Evolutionary conservation across 2,113 vertebrate species (phyloP).

Genomic region (Serilophus lunatus): DNA sequence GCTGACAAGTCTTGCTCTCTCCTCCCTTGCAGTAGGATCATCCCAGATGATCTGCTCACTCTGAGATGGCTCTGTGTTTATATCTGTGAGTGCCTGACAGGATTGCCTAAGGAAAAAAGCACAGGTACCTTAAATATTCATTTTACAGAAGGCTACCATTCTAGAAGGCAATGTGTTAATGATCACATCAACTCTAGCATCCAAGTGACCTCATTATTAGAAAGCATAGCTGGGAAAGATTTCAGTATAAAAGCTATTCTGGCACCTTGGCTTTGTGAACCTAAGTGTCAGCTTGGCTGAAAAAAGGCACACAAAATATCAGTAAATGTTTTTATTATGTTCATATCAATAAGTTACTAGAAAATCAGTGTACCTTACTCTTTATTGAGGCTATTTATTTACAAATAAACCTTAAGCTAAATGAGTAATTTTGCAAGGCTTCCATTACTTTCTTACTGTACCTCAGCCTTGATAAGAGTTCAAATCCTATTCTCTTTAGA

Average conservation of each 20-base stretch:
- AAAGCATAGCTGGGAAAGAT: neutral
- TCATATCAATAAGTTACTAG: neutral
- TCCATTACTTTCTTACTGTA: neutral
- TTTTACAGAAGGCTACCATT: neutral
- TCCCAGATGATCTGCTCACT: conserved; percentile 98
- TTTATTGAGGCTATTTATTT: neutral
- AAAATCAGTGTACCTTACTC: neutral
- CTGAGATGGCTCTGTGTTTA: conserved; percentile 94
- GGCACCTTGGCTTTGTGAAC: neutral
- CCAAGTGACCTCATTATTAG: neutral
- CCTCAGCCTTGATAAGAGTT: neutral
- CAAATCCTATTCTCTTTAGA: neutral
- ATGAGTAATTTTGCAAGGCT: neutral
- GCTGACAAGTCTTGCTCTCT: conserved; percentile 92
- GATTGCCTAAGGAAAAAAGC: conserved; percentile 76
- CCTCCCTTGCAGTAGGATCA: conserved; percentile 93
- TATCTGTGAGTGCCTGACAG: conserved; percentile 77
- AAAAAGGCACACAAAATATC: neutral
- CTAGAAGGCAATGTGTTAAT: neutral
- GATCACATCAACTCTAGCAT: neutral
- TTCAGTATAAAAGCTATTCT: neutral
- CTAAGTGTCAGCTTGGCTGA: neutral
- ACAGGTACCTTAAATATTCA: neutral
- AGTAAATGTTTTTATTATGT: neutral
- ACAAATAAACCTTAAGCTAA: neutral